Conservation (phyloP, 2,113 vertebrate species). For the Oreotrochilus melanogaster region DNA sequence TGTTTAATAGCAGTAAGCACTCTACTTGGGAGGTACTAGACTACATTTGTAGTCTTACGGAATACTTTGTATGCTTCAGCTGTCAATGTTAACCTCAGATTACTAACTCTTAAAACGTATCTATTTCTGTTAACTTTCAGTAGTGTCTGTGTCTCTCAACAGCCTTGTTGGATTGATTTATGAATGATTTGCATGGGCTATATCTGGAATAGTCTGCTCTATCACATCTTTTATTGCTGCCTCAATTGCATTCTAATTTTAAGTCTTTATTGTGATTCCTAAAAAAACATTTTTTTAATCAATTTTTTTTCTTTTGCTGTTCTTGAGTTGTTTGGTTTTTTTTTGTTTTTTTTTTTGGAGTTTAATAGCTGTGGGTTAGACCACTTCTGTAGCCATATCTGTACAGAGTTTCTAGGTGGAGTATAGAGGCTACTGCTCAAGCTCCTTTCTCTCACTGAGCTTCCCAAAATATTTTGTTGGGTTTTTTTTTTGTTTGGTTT, state of each 20-base stretch:
- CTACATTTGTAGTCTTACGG: neutral
- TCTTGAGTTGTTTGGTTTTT: neutral
- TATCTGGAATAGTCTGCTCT: neutral
- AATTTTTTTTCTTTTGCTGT: neutral
- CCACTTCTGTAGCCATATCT: neutral
- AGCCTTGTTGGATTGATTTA: neutral
- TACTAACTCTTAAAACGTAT: neutral
- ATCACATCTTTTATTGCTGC: neutral
- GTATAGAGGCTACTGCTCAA: neutral
- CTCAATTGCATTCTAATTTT: neutral
- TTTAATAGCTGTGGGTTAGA: neutral
- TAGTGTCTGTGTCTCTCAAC: neutral
- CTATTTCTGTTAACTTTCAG: neutral
- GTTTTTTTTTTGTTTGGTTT: neutral
- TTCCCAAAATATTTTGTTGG: neutral
- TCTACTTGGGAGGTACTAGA: neutral
- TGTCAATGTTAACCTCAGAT: neutral
- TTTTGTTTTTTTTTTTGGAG: neutral
- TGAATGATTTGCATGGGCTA: neutral
- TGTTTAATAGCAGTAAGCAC: neutral
- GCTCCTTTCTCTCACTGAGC: neutral
- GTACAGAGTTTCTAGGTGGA: neutral
- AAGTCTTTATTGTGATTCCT: neutral
- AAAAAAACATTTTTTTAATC: neutral
- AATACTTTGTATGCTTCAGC: neutral